Percentiles rank a stretch among this genome's conserved stretches.
These are phyloP conservation scores for Leptopilina myrica DNA, from an alignment of 2,888 invertebrate species.

Conservation along the genomic window DNA sequence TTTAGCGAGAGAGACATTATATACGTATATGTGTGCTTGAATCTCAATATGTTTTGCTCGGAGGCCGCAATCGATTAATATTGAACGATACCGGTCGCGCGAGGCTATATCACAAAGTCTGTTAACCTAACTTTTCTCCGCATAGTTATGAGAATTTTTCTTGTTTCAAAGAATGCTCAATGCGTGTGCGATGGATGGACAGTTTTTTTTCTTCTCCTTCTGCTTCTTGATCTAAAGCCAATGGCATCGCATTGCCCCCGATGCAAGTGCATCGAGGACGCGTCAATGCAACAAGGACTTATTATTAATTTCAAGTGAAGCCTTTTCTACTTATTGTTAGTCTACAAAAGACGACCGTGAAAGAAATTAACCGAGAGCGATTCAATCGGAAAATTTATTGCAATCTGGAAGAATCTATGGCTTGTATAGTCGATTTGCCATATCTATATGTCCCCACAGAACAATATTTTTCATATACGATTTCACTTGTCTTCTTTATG, in stretches of 20 bases:
- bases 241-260: constrained; percentile 68
- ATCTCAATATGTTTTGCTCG: constrained; percentile 58
- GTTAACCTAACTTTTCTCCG: constrained; percentile 57
- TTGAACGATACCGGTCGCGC: constrained; percentile 68
- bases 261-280: constrained; percentile 55
- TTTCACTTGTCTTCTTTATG: too few relatives aligned
- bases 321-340: constrained; percentile 34
- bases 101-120: constrained; percentile 67
- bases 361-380: constrained; percentile 26
- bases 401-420: constrained; percentile 20
- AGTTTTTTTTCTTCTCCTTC: constrained; percentile 45
- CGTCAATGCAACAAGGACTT: constrained; percentile 39
- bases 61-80: constrained; percentile 71
- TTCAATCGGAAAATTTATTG: constrained; percentile 36
- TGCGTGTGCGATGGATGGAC: constrained; percentile 25
- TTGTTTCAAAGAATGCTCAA: constrained; percentile 25
- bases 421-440: too few relatives aligned
- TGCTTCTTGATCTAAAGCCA: constrained; percentile 44
- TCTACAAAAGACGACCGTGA: constrained; percentile 20
- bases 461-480: too few relatives aligned
- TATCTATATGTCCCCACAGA: too few relatives aligned
- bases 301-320: constrained; percentile 36
- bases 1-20: background rate
- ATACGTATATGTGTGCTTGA: constrained; percentile 37
- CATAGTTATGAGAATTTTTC: constrained; percentile 54